Conservation (phyloP, 2,888 invertebrate genomes). For the Brassicogethes aeneus region DNA sequence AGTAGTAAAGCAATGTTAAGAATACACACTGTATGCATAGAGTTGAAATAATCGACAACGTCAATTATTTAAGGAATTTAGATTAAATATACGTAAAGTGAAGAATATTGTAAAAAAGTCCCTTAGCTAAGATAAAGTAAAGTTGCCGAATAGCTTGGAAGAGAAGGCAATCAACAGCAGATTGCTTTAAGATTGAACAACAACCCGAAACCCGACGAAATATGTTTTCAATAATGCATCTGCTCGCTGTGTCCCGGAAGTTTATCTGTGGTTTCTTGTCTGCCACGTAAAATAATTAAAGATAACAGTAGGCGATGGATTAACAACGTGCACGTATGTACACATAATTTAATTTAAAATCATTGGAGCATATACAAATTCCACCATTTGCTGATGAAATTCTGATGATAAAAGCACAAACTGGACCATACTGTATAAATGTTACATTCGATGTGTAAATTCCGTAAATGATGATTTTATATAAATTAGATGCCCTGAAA, state of each 20-base stretch:
- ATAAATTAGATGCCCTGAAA: too few relatives aligned
- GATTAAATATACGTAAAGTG: background rate
- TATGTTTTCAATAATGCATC: constrained; percentile 37
- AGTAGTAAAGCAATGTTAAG: too few relatives aligned
- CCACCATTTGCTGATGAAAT: too few relatives aligned
- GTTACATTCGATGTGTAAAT: too few relatives aligned
- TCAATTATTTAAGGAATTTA: background rate
- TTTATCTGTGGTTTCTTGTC: constrained; percentile 30
- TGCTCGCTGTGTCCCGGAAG: constrained; percentile 25
- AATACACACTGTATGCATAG: too few relatives aligned
- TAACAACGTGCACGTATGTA: background rate
- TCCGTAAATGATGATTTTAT: too few relatives aligned
- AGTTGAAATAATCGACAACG: too few relatives aligned
- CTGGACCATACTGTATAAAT: too few relatives aligned
- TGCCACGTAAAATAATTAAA: background rate
- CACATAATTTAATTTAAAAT: too few relatives aligned
- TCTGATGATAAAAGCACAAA: too few relatives aligned
- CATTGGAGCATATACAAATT: too few relatives aligned
- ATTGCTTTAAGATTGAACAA: constrained; percentile 33
- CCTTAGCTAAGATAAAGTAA: background rate
- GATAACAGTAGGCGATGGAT: background rate
- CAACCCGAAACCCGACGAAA: constrained; percentile 31
- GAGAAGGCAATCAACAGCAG: constrained; percentile 32
- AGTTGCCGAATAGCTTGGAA: too few relatives aligned
- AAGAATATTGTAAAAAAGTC: background rate